These are phyloP conservation scores for Anoplophora glabripennis DNA, from an alignment of 1,140 invertebrate species.

Conservation along the genomic window DNA sequence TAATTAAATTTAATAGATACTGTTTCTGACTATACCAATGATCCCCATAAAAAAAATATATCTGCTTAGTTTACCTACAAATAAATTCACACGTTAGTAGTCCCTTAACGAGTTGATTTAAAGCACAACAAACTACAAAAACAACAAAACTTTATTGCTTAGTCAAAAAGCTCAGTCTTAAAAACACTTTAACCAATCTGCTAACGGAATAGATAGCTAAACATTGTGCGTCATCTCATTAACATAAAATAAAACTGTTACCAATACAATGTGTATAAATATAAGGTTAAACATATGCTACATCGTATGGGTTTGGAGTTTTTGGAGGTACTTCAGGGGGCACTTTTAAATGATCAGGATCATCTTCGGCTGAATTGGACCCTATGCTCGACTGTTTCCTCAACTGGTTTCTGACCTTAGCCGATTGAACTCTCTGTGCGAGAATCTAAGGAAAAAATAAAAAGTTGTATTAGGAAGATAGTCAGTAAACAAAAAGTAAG, in stretches of 20 bases:
- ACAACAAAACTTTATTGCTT: too few relatives aligned
- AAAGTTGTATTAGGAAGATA: slow-evolving; percentile 4
- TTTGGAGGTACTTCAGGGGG: slow-evolving; percentile 21
- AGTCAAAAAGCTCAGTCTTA: too few relatives aligned
- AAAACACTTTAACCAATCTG: too few relatives aligned
- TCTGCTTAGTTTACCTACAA: too few relatives aligned
- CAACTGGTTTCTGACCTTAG: slow-evolving; percentile 28
- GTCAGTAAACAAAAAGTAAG: slow-evolving; percentile 8
- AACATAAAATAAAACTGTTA: slow-evolving; percentile 1
- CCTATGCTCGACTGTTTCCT: slow-evolving; percentile 25
- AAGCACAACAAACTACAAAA: not conserved
- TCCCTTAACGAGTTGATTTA: not conserved
- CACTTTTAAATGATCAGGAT: slow-evolving; percentile 24
- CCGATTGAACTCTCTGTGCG: slow-evolving; percentile 39
- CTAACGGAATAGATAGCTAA: too few relatives aligned
- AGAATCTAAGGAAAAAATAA: slow-evolving; percentile 38
- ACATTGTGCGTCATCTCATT: too few relatives aligned
- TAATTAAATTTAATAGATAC: too few relatives aligned
- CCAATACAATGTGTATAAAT: slow-evolving; percentile 1
- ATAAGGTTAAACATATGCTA: slow-evolving; percentile 19
- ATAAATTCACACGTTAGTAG: too few relatives aligned
- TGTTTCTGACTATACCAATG: too few relatives aligned
- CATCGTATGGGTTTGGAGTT: slow-evolving; percentile 24
- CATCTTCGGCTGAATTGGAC: slow-evolving; percentile 19
- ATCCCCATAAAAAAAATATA: too few relatives aligned